These are phyloP conservation scores for Coendou prehensilis DNA, from an alignment of 2,797 vertebrate genomes.

Conservation along the genomic window DNA sequence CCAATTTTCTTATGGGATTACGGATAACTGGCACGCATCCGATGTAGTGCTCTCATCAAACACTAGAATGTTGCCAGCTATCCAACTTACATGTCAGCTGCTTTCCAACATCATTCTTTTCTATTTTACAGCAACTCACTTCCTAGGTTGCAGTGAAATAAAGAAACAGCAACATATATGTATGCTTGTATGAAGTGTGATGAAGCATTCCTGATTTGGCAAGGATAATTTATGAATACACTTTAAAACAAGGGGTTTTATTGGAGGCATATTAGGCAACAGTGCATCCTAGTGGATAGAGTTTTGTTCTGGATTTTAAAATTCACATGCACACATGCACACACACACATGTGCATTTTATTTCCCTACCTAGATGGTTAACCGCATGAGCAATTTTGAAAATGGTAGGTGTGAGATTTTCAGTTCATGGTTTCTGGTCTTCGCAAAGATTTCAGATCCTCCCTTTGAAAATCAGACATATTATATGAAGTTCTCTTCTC, in stretches of 20 bases:
- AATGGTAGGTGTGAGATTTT: not conserved
- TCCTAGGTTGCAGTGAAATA: not conserved
- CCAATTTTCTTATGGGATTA: slow-evolving; percentile 21
- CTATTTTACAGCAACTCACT: slow-evolving; percentile 29
- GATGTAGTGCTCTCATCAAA: not conserved
- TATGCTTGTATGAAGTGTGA: not conserved
- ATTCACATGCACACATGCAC: not conserved
- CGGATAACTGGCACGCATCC: slow-evolving; percentile 52
- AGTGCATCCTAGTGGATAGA: not conserved
- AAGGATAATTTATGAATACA: not conserved
- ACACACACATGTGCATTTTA: not conserved
- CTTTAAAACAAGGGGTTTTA: not conserved
- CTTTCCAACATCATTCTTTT: slow-evolving; percentile 64
- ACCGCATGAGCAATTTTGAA: not conserved
- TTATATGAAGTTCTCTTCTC: not conserved
- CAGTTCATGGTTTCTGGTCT: not conserved
- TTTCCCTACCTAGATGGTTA: not conserved
- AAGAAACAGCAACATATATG: not conserved
- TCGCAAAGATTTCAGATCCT: not conserved
- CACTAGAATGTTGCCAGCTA: slow-evolving; percentile 45
- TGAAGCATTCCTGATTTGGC: not conserved
- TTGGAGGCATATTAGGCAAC: not conserved
- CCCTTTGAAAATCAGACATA: not conserved
- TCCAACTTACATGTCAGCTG: slow-evolving; percentile 53
- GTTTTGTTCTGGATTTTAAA: not conserved